Base-by-base conservation (phyloP, 64 coral and sea anemone genomes). In the Montipora efflorescens region DNA sequence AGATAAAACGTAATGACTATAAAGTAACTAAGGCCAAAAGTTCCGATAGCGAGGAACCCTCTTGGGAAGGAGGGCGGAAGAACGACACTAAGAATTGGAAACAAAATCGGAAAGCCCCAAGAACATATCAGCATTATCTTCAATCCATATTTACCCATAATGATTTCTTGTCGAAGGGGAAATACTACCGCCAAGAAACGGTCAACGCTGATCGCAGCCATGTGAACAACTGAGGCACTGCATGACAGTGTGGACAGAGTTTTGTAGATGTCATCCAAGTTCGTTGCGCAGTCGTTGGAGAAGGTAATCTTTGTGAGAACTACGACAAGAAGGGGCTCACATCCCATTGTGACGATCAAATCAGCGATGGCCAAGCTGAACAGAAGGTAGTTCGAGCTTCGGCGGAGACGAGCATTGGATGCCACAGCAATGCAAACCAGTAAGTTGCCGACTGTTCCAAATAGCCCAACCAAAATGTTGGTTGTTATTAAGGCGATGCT, bases 371-470 rank as follows among this genome's bases (percentile, higher is more conserved):
- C 64, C 15, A 50, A 73, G 69, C 83, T 87, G 44, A 73, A 45
- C 1, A 87, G 83, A 10, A 87, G 69, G 20, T 87, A 72, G 83
- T 69, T 50, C 18, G 64, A 74, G 57, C 47, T 70, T 25, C 69
- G 64, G 45, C 83, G 64, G 50, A 87, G 83, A 22, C 83, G 83
- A n/a, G 80, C 43, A 12, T 48, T 87, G 7, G 16, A 50, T 7
- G 7, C 64, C 8, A 87, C 83, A 19, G 83, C 83, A 44, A 73
- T 9, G 5, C 44, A 70, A 49, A 87, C 68, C 16, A 87, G 44
- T 15, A 87, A 9, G 59, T 87, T 87, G 44, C 83, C 64, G 9
- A 87, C 13, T 49, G 83, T 87, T 87, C 83, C 83, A 19, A 87
- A 69, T 8, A 87, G 19, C 21, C 64, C 15, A 5, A 87, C 44